Base-by-base conservation (phyloP, 1,140 invertebrate genomes). In the Trachymyrmex cornetzi region DNA sequence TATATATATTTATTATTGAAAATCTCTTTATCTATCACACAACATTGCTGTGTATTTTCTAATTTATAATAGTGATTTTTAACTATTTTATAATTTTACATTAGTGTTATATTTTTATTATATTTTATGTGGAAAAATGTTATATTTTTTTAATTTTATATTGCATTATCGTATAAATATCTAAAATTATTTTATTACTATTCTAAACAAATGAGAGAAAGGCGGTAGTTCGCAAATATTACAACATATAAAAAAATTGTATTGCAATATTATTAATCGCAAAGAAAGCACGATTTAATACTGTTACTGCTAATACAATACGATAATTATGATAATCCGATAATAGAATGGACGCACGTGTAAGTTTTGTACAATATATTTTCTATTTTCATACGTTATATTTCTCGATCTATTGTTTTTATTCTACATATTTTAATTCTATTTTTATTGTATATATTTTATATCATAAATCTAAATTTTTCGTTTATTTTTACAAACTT, bases 301-400 rank as follows among this genome's bases (percentile, higher is more conserved):
- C 5, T 16, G 2, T 57, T 30, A 22, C 5, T 64, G 5, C 9
- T 55, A 57, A 59, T 71, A 53, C 4, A 67, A 63, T 34, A 59
- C 12, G 14, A 77, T 19, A 79, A 16, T 38, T 55, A 71, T 5
- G 11, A 38, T 38, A 38, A 38, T 9, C 34, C 11, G 38, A 59
- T 24, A 19, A 71, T 44, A 3, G 14, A 71, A 71, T 71, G 12
- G 24, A 57, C n/a, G 48, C 22, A 80, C 57, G 16, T 81, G 11
- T 81, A 81, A 81, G 34, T 81, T 81, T 81, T 81, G 79, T 81
- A 81, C 34, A 81, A 81, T 81, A 81, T 16, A 81, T 81, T 81
- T 81, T 81, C 22, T 81, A 81, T 44, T 71, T 81, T 81, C 19
- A 48, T 81, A 81, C 19, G 5, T 69, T 48, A 66, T 14, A 38